Percentiles rank a stretch among this genome's conserved stretches.
Evolutionary conservation across 2,113 vertebrate genomes (phyloP).

Genomic region (Heteronetta atricapilla): DNA sequence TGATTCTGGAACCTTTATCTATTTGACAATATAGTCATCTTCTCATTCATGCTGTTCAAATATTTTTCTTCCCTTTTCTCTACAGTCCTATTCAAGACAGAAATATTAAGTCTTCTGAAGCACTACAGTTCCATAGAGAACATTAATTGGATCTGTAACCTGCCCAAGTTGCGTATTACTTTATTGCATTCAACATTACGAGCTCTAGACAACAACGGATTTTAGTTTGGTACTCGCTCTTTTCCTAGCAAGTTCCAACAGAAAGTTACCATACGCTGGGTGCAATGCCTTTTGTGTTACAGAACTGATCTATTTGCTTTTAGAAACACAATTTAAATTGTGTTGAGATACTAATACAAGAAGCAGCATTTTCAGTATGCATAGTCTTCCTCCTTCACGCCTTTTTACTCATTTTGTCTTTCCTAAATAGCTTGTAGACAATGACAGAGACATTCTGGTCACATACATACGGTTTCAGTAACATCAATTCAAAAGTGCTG

Average conservation of each 20-base stretch:
- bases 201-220: background rate
- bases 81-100: background rate
- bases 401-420: background rate
- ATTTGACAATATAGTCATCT: background rate
- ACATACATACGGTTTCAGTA: accelerated
- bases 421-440: background rate
- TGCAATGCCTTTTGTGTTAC: background rate
- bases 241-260: accelerated
- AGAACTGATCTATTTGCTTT: background rate
- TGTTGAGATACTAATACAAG: background rate
- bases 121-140: background rate
- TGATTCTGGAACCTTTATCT: background rate
- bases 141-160: background rate
- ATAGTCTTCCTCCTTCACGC: background rate
- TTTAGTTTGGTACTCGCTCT: background rate
- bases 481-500: background rate
- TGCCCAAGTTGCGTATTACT: background rate
- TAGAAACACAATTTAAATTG: background rate
- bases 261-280: background rate
- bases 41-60: background rate
- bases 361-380: background rate
- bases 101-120: background rate
- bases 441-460: background rate
- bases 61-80: background rate
- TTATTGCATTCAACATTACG: background rate